These are phyloP conservation scores for Labeo rohita DNA, from an alignment of 2,113 vertebrate species.

Conservation along the genomic window DNA sequence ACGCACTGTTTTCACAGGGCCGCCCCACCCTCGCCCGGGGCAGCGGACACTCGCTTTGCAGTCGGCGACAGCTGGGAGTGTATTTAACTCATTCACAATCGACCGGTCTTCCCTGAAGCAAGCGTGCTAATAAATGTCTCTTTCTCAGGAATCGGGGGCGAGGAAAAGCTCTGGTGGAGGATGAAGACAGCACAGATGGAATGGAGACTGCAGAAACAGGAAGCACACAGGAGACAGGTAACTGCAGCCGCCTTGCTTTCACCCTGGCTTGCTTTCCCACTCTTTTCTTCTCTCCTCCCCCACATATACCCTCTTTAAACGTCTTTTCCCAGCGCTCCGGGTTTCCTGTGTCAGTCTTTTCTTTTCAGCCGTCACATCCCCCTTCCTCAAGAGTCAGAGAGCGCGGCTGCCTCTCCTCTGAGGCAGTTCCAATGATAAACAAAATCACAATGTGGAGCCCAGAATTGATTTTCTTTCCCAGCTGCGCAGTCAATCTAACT, in stretches of 20 bases:
- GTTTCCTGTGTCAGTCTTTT: conserved; percentile 36
- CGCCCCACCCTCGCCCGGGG: conserved; percentile 3
- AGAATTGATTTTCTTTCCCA: conserved; percentile 50
- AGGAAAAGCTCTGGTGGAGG: conserved; percentile 89
- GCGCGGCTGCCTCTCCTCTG: conserved; percentile 5
- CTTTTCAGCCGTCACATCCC: conserved; percentile 36
- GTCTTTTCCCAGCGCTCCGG: not conserved
- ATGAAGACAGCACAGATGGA: conserved; percentile 97
- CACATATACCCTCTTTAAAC: conserved; percentile 18
- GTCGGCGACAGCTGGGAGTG: not conserved
- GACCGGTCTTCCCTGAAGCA: conserved; percentile 25
- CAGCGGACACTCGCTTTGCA: not conserved
- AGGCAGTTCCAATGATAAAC: conserved; percentile 46
- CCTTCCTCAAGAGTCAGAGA: conserved; percentile 25
- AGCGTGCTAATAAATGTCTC: conserved; percentile 37
- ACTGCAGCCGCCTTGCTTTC: conserved; percentile 42
- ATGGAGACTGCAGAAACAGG: conserved; percentile 88
- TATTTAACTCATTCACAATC: conserved; percentile 11
- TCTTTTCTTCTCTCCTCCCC: not conserved
- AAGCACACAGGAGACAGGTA: conserved; percentile 87
- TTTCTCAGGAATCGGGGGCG: conserved; percentile 88
- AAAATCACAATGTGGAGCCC: conserved; percentile 50
- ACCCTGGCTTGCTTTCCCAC: not conserved
- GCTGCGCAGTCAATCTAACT: conserved; percentile 53
- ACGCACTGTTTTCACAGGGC: not conserved